phyloP scores from a whole-genome alignment of 2,888 invertebrate genomes.

The Geotrupes spiniger region DNA sequence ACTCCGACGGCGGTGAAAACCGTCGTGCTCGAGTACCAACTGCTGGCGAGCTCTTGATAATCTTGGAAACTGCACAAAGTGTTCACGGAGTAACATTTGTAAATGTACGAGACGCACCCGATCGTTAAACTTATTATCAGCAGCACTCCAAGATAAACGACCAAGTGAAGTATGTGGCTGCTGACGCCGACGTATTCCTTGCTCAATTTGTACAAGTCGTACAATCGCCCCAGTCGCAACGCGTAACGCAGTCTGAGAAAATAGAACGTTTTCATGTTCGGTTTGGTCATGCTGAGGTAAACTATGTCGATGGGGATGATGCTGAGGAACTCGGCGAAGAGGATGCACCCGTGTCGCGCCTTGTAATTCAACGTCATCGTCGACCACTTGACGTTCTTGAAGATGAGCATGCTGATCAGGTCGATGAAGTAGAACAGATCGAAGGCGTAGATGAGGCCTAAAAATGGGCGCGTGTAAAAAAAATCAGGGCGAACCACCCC shows the following conservation, averaged over 20 bases:
- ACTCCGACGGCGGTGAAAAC: conserved; percentile 3
- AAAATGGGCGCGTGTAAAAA: conserved; percentile 3
- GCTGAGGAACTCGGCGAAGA: conserved; percentile 12
- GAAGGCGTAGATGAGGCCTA: conserved; percentile 16
- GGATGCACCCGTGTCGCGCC: conserved; percentile 8
- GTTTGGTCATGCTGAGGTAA: conserved; percentile 10
- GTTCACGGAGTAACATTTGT: background rate
- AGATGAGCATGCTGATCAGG: conserved; percentile 15
- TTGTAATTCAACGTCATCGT: background rate
- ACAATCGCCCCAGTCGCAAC: conserved; percentile 17
- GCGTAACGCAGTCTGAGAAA: conserved; percentile 19
- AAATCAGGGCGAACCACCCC: background rate
- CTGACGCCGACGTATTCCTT: conserved; percentile 4
- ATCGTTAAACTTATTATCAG: conserved; percentile 2
- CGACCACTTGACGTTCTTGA: conserved; percentile 16
- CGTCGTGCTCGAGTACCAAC: conserved; percentile 1
- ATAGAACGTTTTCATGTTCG: conserved; percentile 15
- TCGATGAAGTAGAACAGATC: conserved; percentile 19
- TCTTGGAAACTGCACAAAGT: background rate
- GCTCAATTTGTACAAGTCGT: background rate
- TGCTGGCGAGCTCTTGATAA: background rate
- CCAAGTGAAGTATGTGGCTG: background rate
- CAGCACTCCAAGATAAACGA: conserved; percentile 2
- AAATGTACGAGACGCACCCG: conserved; percentile 10
- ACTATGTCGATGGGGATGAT: conserved; percentile 14